Base-by-base conservation (phyloP, 1,140 invertebrate genomes). In the Zaprionus ornatus region DNA sequence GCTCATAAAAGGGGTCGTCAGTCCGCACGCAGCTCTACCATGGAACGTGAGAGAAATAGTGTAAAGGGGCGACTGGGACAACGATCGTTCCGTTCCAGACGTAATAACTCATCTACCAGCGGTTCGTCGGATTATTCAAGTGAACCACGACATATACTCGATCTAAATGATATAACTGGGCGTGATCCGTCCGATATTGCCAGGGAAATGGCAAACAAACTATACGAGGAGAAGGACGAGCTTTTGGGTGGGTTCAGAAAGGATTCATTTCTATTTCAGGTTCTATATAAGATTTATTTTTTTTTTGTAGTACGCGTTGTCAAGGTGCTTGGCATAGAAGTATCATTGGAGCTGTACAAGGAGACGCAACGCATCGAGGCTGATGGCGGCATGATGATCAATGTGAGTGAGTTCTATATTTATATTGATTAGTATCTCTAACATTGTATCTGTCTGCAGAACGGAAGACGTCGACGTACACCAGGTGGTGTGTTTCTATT, bases 401-500 rank as follows among this genome's bases (percentile, higher is more conserved):
- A 95, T 93, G 96, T 96, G 93, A 93, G 54, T 69, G 37, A 10
- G 1, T 65, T 2, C 1, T 32, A 4, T 6, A 10, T 6, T 23
- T 61, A 29, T 3, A 17, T 17, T 45, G 19, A 25, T 27, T n/a
- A 3, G 19, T 12, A 10, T 13, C 9, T 32, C 29, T 3, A 40
- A 56, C 5, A 21, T 9, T 42, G 27, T 19, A 13, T 13, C 12
- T 52, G 15, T 21, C 12, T 92, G 35, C 79, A 97, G 96, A 97
- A 97, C 94, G 96, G 96, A 63, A 95, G 94, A 35, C 94, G 97
- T 63, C 94, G 97, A 71, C 94, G 97, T 84, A 98, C 97, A 21
- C 95, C 97, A 0, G 97, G 97, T 5, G 97, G 97, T 50, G 95
- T 98, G 69, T 98, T 96, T 92, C 94, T 98, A 10, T 96, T 96